These are phyloP conservation scores for Tachysurus fulvidraco DNA, from an alignment of 2,113 vertebrate genomes.

Conservation along the genomic window DNA sequence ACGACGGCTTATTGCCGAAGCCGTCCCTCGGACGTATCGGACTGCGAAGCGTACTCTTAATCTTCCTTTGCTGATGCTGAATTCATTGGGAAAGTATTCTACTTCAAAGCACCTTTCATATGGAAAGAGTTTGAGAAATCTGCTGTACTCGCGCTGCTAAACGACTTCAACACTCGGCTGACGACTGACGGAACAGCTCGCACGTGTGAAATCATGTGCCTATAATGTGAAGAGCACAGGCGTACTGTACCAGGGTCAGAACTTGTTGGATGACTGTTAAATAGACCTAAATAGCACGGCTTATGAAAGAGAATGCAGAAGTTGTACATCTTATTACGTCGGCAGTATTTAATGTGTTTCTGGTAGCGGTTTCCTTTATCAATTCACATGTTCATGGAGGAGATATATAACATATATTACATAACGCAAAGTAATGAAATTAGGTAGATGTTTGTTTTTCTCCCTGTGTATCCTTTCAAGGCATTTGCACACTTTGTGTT, in stretches of 20 bases:
- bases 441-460: background rate
- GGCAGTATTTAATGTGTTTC: background rate
- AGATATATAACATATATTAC: background rate
- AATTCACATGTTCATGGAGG: background rate
- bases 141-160: background rate
- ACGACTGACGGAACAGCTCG: background rate
- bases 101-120: background rate
- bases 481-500: background rate
- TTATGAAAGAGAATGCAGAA: slow-evolving; percentile 5
- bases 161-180: background rate
- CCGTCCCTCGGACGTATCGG: background rate
- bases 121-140: background rate
- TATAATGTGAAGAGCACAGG: background rate
- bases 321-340: background rate
- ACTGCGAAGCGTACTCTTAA: background rate
- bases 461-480: slow-evolving; percentile 13
- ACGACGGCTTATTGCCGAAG: background rate
- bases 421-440: background rate
- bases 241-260: background rate
- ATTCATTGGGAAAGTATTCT: slow-evolving; percentile 1
- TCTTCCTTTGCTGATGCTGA: background rate
- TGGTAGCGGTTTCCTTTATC: background rate
- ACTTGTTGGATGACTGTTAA: background rate
- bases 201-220: background rate
- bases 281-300: background rate